phyloP scores from a whole-genome alignment of 2,888 invertebrate genomes.

The Drosophila flavopinicola region DNA sequence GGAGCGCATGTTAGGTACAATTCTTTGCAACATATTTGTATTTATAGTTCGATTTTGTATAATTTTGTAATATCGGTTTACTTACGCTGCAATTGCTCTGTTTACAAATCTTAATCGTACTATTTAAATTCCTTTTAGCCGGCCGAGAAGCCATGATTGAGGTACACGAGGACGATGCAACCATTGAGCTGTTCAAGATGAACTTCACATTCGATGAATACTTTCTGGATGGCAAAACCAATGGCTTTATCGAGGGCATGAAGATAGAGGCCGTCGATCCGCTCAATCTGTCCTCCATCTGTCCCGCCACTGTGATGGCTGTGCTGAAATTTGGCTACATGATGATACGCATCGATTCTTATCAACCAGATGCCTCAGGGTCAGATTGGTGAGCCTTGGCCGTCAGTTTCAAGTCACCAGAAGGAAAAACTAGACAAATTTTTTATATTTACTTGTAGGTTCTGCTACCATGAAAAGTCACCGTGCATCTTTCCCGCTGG shows the following conservation, averaged over 20 bases:
- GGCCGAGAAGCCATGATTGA: conserved; percentile 84
- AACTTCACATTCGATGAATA: conserved; percentile 86
- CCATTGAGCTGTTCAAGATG: conserved; percentile 90
- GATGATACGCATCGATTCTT: conserved; percentile 98
- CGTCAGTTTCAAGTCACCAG: not conserved
- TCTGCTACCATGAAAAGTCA: conserved; percentile 97
- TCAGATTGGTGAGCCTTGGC: conserved; percentile 89
- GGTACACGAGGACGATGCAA: conserved; percentile 90
- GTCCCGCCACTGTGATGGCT: conserved; percentile 97
- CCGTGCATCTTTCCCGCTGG: conserved; percentile 98
- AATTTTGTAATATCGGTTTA: no score
- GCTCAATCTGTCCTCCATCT: conserved; percentile 95
- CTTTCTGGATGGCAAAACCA: conserved; percentile 84
- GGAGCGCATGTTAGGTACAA: conserved; percentile 89
- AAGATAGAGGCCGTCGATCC: conserved; percentile 99
- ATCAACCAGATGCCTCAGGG: conserved; percentile 92
- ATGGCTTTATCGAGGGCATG: conserved; percentile 92
- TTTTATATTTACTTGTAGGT: conserved; percentile 83
- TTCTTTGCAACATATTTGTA: not conserved
- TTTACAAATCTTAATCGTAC: no score
- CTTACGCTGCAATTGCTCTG: no score
- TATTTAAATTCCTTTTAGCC: conserved; percentile 64
- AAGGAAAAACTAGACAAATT: not conserved
- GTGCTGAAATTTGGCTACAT: conserved; percentile 96
- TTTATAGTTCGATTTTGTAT: no score